Conservation (phyloP, 2,797 vertebrate genomes). For the Rhabdophis nuchalis region DNA sequence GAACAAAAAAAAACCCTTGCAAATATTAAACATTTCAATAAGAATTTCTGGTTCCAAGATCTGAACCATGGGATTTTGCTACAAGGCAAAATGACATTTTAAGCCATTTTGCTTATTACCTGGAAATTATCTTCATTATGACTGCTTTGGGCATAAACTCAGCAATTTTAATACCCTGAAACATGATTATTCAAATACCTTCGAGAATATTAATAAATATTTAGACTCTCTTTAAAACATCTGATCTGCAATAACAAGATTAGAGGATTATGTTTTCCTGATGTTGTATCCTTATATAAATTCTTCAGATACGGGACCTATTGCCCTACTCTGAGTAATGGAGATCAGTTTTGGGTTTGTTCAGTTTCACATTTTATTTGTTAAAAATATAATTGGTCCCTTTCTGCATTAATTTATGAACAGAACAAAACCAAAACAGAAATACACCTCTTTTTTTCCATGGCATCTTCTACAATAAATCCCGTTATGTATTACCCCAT, state of each 20-base stretch:
- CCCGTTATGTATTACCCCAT: neutral
- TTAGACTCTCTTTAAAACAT: neutral
- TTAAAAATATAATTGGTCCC: neutral
- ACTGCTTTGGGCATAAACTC: conserved; percentile 10
- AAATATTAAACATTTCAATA: neutral
- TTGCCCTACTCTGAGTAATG: neutral
- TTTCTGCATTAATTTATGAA: neutral
- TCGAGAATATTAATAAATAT: neutral
- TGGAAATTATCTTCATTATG: neutral
- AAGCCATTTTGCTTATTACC: neutral
- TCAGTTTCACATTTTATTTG: neutral
- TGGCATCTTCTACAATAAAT: neutral
- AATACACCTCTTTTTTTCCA: neutral
- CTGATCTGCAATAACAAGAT: neutral
- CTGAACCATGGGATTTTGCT: conserved; percentile 3
- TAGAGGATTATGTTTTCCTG: neutral
- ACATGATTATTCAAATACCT: neutral
- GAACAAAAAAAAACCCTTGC: neutral
- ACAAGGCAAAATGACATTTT: neutral
- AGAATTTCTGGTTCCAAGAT: neutral
- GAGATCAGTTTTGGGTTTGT: neutral
- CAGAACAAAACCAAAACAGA: neutral
- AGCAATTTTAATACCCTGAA: neutral
- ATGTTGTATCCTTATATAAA: neutral
- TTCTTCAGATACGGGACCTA: neutral